Evolutionary conservation across 1,140 invertebrate genomes (phyloP).

Genomic region (Nebria ingens): DNA sequence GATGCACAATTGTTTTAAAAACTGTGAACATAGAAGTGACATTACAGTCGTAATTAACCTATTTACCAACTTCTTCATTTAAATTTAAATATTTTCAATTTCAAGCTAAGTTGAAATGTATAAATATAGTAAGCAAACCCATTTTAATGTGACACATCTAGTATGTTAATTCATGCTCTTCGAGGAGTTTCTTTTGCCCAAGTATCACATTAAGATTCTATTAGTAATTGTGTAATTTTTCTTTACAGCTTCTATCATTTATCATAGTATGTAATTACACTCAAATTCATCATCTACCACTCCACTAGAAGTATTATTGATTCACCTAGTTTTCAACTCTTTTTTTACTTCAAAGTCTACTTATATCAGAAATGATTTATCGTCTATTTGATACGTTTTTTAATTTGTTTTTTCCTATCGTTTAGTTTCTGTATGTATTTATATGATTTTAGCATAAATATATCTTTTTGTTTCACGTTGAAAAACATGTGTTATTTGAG

Average conservation of each 20-base stretch:
- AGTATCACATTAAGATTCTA: conserved; percentile 3
- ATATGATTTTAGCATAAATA: neutral
- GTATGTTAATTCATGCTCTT: too few relatives aligned
- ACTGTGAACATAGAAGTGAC: neutral
- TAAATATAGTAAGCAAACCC: too few relatives aligned
- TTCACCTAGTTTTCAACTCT: conserved; percentile 1
- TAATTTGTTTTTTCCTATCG: neutral
- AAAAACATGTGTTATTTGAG: neutral
- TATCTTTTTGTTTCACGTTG: neutral
- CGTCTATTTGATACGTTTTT: neutral
- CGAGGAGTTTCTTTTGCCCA: neutral
- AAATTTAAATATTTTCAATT: too few relatives aligned
- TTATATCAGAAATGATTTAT: conserved; percentile 7
- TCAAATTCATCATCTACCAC: neutral
- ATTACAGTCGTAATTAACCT: neutral
- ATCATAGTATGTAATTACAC: conserved; percentile 7
- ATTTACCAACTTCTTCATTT: neutral
- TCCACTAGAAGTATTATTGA: neutral
- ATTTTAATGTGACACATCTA: too few relatives aligned
- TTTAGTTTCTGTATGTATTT: neutral
- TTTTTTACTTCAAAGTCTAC: neutral
- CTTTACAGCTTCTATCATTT: neutral
- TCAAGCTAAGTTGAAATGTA: too few relatives aligned
- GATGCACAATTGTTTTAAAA: neutral
- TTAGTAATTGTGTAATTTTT: too few relatives aligned